Base-by-base conservation (phyloP, 2,888 invertebrate species). In the Lepidocyrtoides sp. region DNA sequence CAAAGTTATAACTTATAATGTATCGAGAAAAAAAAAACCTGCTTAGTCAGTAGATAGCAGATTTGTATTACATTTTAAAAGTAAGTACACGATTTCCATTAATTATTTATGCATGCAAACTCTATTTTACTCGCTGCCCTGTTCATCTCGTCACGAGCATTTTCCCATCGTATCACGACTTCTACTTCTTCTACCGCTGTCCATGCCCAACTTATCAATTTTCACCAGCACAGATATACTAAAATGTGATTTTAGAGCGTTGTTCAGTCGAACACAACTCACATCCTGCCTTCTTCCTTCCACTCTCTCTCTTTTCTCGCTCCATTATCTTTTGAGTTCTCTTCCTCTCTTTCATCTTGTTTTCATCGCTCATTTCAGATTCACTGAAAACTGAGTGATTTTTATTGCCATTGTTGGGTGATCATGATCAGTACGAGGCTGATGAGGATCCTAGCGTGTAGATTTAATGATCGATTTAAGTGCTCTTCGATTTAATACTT, bases 41-140 rank as follows among this genome's bases (percentile, higher is more conserved):
- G 54, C 17, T 54, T 7, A 36, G n/a, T n/a, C n/a, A n/a, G n/a
- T n/a, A n/a, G n/a, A n/a, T n/a, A n/a, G 66, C 32, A 48, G 26
- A 66, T 20, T 23, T 48, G 23, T 10, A 66, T 26, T 57, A 83
- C 29, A 63, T 60, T 87, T 87, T 79, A 32, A 48, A 57, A 79
- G 79, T 32, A 57, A 79, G 79, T 32, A 79, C 54, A 77, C 60
- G 32, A 88, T 87, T 88, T 88, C 51, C 88, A 88, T 88, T 88
- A 88, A 88, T 88, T 88, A 88, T 88, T 88, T 81, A 88, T 88
- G 81, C 88, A 88, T 81, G 88, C 88, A 81, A 69, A 41, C 32
- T n/a, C 57, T 5, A 57, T 69, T 69, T 69, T 69, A 17, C 23
- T 17, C 14, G 32, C 17, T 36, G 4, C 12, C 36, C 0, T n/a